phyloP scores from a whole-genome alignment of 2,888 invertebrate genomes.

The Norana najaformis region DNA sequence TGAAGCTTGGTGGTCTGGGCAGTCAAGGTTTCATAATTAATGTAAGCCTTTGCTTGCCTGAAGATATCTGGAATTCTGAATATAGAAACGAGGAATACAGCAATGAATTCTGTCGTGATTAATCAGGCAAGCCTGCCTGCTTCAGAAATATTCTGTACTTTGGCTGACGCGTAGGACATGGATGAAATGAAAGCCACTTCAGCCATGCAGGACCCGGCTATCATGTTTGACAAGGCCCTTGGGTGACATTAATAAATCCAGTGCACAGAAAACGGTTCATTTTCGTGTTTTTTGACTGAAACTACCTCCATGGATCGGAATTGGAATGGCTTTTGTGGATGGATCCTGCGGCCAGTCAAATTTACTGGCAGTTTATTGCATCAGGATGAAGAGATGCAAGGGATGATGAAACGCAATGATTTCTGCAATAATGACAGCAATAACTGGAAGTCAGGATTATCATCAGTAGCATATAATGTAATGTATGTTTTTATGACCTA shows the following conservation, averaged over 20 bases:
- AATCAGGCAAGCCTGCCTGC: not conserved
- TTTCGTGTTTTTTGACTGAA: not conserved
- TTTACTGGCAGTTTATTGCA: not conserved
- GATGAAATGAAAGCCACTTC: constrained; percentile 13
- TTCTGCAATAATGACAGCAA: too few relatives aligned
- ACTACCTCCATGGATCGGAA: not conserved
- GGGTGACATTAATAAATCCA: constrained; percentile 13
- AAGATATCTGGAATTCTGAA: not conserved
- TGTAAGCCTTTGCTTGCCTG: not conserved
- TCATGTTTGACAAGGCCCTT: constrained; percentile 13
- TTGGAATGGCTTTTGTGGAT: not conserved
- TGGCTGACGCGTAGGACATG: not conserved
- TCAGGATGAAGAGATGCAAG: not conserved
- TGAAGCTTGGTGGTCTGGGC: not conserved
- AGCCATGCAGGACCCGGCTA: not conserved
- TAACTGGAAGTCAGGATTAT: too few relatives aligned
- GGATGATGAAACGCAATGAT: not conserved
- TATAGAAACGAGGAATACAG: not conserved
- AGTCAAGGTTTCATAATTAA: not conserved
- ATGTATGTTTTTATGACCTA: too few relatives aligned
- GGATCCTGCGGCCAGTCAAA: not conserved
- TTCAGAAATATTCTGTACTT: not conserved
- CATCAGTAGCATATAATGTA: too few relatives aligned
- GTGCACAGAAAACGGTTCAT: not conserved
- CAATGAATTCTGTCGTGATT: not conserved